Evolutionary conservation across 2,113 vertebrate genomes (phyloP).

Genomic region (Abramis brama): DNA sequence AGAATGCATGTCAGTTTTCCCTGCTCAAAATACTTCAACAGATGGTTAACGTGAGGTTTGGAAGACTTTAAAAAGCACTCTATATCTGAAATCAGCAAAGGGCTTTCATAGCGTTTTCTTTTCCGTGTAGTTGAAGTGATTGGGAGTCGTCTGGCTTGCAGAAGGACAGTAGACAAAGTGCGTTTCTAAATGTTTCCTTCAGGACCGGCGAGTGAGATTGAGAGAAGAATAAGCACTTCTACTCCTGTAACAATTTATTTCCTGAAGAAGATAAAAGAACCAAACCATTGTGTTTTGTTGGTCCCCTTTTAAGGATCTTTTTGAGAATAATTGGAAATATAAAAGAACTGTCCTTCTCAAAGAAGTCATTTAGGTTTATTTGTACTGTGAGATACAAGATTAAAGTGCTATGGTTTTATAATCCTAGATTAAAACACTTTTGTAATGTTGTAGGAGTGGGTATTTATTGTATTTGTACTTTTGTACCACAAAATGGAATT

Average conservation of each 20-base stretch:
- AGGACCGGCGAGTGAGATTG: neutral
- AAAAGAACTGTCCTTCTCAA: conserved; percentile 23
- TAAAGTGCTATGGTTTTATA: conserved; percentile 50
- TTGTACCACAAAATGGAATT: conserved; percentile 40
- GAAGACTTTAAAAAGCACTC: neutral
- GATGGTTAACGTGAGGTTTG: too few relatives aligned
- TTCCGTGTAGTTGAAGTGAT: conserved; percentile 9
- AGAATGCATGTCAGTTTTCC: too few relatives aligned
- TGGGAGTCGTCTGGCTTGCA: neutral
- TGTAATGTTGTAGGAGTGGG: conserved; percentile 42
- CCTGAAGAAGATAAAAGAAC: neutral
- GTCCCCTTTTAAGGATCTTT: neutral
- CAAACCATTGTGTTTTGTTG: neutral
- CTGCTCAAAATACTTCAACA: too few relatives aligned
- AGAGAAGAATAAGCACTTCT: neutral
- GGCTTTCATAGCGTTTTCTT: neutral
- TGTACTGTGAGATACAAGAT: conserved; percentile 11
- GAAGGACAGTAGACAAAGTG: neutral
- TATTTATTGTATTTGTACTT: conserved; percentile 55
- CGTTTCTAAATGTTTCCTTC: neutral
- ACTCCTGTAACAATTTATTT: neutral
- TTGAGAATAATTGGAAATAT: neutral
- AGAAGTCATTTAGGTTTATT: conserved; percentile 53
- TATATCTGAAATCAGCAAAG: conserved; percentile 19
- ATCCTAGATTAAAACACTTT: conserved; percentile 39